Evolutionary conservation across 2,888 invertebrate genomes (phyloP).

Genomic region (Drosophila neotestacea): DNA sequence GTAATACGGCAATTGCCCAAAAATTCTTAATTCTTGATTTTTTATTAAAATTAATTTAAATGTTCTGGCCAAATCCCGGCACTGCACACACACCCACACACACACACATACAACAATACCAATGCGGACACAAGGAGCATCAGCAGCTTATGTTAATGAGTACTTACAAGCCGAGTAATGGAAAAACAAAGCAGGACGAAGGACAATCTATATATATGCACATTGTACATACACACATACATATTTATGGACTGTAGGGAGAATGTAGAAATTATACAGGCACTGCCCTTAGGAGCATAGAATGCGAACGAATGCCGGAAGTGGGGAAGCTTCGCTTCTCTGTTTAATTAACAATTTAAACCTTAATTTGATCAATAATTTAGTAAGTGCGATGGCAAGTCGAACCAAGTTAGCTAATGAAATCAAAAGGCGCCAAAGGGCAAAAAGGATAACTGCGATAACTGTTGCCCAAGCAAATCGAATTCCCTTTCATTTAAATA

Average conservation of each 20-base stretch:
- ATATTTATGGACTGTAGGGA: background rate
- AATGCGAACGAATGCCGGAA: background rate
- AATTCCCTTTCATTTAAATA: conserved; percentile 5
- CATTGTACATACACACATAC: background rate
- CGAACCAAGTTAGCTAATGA: conserved; percentile 24
- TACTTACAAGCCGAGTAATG: conserved; percentile 68
- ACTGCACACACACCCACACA: background rate
- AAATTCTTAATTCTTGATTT: conserved; percentile 50
- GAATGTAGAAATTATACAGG: conserved; percentile 3
- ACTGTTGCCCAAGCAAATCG: conserved; percentile 18
- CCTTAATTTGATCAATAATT: conserved; percentile 72
- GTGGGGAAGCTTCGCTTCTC: conserved; percentile 13
- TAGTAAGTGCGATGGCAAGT: conserved; percentile 30
- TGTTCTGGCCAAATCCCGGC: conserved; percentile 40
- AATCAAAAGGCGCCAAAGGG: conserved; percentile 27
- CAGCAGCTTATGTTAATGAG: conserved; percentile 74
- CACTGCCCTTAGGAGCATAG: background rate
- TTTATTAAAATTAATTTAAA: conserved; percentile 78
- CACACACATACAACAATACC: conserved; percentile 7
- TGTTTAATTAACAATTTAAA: conserved; percentile 78
- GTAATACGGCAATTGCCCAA: conserved; percentile 34
- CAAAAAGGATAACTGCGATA: conserved; percentile 14
- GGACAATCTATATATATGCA: background rate
- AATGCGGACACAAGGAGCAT: conserved; percentile 25
- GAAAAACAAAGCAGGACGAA: conserved; percentile 31